phyloP scores from a whole-genome alignment of 1,140 invertebrate genomes.

The Octopus sinensis region DNA sequence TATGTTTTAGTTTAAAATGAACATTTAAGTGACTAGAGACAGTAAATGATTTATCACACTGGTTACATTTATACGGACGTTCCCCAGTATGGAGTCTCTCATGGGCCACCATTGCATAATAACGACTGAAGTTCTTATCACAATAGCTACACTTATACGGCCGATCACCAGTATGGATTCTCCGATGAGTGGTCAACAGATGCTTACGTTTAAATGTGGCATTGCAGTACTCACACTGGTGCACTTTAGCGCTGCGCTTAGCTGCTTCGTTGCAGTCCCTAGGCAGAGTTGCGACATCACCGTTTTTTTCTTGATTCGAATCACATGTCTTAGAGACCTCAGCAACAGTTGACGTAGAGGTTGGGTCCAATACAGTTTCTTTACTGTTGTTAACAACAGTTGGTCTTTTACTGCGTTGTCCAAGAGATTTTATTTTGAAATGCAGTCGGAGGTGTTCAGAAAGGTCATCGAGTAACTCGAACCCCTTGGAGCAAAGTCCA shows the following conservation, averaged over 20 bases:
- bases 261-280: no score
- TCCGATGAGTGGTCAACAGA: not conserved
- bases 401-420: not conserved
- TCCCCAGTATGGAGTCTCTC: not conserved
- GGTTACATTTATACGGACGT: not conserved
- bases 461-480: not conserved
- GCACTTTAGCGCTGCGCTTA: not conserved
- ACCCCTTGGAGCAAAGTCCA: not conserved
- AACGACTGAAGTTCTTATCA: not conserved
- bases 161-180: not conserved
- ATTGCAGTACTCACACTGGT: conserved; percentile 3
- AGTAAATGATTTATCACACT: not conserved
- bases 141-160: not conserved
- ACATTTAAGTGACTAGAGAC: not conserved
- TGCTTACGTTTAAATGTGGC: not conserved
- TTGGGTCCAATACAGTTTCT: no score
- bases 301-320: no score
- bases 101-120: conserved; percentile 6
- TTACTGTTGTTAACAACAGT: no score
- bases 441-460: not conserved
- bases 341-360: no score
- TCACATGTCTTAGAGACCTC: no score
- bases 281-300: no score
- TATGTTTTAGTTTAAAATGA: not conserved
- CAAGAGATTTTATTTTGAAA: not conserved